These are phyloP conservation scores for Macrosteles quadrilineatus DNA, from an alignment of 1,140 invertebrate species.

Conservation along the genomic window DNA sequence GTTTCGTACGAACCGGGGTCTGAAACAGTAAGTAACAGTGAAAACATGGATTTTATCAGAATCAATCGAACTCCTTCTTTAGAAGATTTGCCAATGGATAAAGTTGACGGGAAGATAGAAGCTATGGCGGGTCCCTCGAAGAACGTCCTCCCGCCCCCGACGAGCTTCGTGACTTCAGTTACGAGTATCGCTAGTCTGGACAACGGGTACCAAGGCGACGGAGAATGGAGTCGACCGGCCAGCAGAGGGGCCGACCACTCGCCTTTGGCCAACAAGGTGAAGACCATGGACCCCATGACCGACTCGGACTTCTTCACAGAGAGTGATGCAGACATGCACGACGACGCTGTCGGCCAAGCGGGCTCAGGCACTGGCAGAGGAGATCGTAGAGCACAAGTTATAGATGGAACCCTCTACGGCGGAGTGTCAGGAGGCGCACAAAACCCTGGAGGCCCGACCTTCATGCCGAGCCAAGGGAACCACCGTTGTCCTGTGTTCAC, in stretches of 20 bases:
- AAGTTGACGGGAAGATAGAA: conserved; percentile 58
- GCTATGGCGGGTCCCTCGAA: conserved; percentile 35
- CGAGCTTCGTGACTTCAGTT: conserved; percentile 78
- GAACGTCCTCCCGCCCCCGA: conserved; percentile 54
- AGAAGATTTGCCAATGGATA: conserved; percentile 77
- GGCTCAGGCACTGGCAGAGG: conserved; percentile 51
- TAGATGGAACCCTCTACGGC: conserved; percentile 81
- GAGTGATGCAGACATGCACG: conserved; percentile 78
- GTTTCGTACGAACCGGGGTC: conserved; percentile 19
- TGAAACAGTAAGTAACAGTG: conserved; percentile 27
- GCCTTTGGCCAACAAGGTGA: conserved; percentile 38
- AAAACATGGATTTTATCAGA: conserved; percentile 34
- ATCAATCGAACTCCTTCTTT: conserved; percentile 77
- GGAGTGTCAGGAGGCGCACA: conserved; percentile 44
- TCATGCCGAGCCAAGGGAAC: conserved; percentile 43
- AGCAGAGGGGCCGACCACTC: conserved; percentile 50
- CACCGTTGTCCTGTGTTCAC: conserved; percentile 52
- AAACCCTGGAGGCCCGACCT: neutral
- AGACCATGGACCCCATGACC: conserved; percentile 71
- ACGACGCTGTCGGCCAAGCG: conserved; percentile 58
- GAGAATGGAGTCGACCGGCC: conserved; percentile 73
- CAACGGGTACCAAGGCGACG: conserved; percentile 83
- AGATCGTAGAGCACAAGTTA: conserved; percentile 73
- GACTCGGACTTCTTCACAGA: conserved; percentile 89
- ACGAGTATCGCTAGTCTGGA: conserved; percentile 84